A percentile compares a stretch with the other conserved stretches of the same genome.
These are phyloP conservation scores for Dryomyza anilis DNA, from an alignment of 2,888 invertebrate genomes.

Conservation along the genomic window DNA sequence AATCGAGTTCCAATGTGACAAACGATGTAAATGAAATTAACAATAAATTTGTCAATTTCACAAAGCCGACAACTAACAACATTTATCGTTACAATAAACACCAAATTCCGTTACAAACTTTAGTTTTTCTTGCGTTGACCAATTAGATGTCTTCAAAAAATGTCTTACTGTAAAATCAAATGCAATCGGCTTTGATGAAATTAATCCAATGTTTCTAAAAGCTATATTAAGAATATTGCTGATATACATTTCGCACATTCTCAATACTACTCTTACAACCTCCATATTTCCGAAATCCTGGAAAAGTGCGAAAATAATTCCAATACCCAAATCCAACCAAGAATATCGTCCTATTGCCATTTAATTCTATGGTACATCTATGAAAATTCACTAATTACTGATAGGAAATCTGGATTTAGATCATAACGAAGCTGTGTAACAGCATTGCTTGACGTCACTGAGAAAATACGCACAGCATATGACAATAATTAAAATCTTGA, in stretches of 20 bases:
- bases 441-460: background rate
- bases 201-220: background rate
- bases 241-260: background rate
- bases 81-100: background rate
- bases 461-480: background rate
- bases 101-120: background rate
- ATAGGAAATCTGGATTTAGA: background rate
- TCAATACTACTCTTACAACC: background rate
- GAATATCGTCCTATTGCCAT: conserved; percentile 13
- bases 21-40: background rate
- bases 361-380: background rate
- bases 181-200: background rate
- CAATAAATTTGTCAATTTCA: background rate
- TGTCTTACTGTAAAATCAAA: background rate
- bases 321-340: background rate
- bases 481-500: background rate
- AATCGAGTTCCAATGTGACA: background rate
- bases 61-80: background rate
- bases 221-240: background rate
- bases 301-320: conserved; percentile 4
- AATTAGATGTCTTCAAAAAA: background rate
- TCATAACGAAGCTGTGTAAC: background rate
- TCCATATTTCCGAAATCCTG: background rate
- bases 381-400: background rate
- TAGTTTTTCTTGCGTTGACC: background rate